phyloP scores from a whole-genome alignment of 2,797 vertebrate genomes.

The Hydrolagus colliei region DNA sequence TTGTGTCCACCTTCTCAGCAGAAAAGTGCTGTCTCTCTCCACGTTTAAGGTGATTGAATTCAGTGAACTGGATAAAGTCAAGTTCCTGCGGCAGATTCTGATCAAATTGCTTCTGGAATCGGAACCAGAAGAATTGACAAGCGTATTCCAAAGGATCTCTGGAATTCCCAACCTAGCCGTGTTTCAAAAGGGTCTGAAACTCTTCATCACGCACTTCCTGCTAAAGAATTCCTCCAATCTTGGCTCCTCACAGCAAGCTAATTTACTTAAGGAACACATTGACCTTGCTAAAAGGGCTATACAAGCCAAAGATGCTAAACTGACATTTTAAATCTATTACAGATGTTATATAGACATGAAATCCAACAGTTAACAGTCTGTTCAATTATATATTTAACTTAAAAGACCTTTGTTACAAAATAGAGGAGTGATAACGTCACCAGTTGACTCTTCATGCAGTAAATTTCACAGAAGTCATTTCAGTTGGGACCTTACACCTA shows the following conservation, averaged over 20 bases:
- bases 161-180: conserved; percentile 77
- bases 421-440: no score
- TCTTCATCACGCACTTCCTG: conserved; percentile 91
- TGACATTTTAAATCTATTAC: conserved; percentile 60
- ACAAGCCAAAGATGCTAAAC: conserved; percentile 69
- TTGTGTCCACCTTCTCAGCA: conserved; percentile 70
- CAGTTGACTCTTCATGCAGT: no score
- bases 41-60: conserved; percentile 92
- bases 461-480: no score
- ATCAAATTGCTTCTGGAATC: conserved; percentile 66
- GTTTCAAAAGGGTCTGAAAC: conserved; percentile 84
- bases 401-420: no score
- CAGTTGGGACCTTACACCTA: no score
- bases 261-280: conserved; percentile 59
- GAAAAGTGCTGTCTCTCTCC: conserved; percentile 75
- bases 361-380: no score
- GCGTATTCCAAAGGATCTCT: conserved; percentile 80
- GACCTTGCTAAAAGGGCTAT: conserved; percentile 70
- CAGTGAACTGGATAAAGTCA: conserved; percentile 83
- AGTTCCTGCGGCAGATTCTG: conserved; percentile 76
- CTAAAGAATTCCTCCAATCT: conserved; percentile 62
- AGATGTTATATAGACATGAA: not conserved
- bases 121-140: conserved; percentile 67
- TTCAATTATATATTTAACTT: no score
- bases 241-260: conserved; percentile 55